Base-by-base conservation (phyloP, 2,113 vertebrate genomes). In the Larimichthys polyactis region DNA sequence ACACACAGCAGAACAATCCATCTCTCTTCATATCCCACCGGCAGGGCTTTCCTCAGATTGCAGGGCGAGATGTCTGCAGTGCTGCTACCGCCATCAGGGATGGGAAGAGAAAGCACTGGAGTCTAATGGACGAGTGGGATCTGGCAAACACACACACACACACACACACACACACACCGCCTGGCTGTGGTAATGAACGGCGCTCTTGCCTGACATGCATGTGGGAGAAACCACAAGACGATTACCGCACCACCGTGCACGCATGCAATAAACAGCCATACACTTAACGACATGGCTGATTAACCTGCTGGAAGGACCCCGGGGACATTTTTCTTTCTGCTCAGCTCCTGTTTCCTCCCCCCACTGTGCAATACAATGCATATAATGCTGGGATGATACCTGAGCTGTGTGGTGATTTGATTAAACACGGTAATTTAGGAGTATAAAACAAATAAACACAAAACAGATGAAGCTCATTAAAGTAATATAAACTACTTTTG, bases 41-140 rank as follows among this genome's bases (percentile, higher is more conserved):
- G 77, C 83, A 64, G 87, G 86, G 84, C 73, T 90, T 86, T 80
- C 79, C 84, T 79, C 78, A 84, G 84, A 81, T 83, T 68, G 60
- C 81, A 11, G 19, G 67, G 62, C n/a, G 49, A 88, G 73, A 91
- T 84, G 66, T 84, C 87, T 82, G 81, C 75, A 73, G 79, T 4
- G 78, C 71, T 12, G 64, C 29, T 12, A 19, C 79, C n/a, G 73
- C 60, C 85, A 87, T 75, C 81, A 81, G 69, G 46, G 73, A 40
- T 16, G 52, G 80, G 75, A n/a, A 32, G 46, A 83, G 63, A 83
- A 72, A 74, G 20, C 46, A 4, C 69, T 55, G 69, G 70, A 87
- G 54, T 66, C 75, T 79, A 75, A 83, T 83, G 65, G 77, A 81
- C 74, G 67, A 79, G 68, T 59, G 74, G 71, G 55, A 85, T 11